These are phyloP conservation scores for Petrophora chlorosata DNA, from an alignment of 2,888 invertebrate genomes.

Conservation along the genomic window DNA sequence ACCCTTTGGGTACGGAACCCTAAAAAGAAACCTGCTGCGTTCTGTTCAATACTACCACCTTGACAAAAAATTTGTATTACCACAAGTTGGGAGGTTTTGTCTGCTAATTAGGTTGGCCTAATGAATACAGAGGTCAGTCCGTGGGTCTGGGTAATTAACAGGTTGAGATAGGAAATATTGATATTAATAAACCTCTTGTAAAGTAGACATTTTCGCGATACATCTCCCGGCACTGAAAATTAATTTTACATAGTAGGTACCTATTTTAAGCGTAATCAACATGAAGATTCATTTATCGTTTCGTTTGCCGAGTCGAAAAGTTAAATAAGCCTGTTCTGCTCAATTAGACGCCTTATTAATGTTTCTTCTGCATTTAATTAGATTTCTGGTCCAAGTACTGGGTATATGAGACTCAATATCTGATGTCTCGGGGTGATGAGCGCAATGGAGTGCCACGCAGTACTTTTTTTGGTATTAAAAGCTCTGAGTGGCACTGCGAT, in stretches of 20 bases:
- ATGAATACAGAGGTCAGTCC: conserved; percentile 74
- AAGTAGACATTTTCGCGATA: background rate
- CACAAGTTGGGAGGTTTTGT: conserved; percentile 59
- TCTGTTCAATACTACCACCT: no score
- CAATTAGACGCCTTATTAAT: conserved; percentile 20
- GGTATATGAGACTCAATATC: no score
- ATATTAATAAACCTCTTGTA: conserved; percentile 71
- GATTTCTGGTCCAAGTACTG: no score
- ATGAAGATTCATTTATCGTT: conserved; percentile 33
- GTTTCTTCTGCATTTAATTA: background rate
- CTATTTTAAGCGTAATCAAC: conserved; percentile 45
- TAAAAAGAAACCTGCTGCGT: no score
- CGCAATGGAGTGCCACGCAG: no score
- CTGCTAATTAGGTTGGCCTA: conserved; percentile 75
- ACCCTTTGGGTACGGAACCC: no score
- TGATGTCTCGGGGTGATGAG: no score
- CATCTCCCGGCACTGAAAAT: conserved; percentile 43
- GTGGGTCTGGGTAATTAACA: conserved; percentile 77
- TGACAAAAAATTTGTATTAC: conserved; percentile 54
- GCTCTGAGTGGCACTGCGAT: no score
- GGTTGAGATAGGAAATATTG: conserved; percentile 76
- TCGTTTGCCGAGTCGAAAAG: conserved; percentile 14
- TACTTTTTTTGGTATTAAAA: no score
- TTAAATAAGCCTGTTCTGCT: conserved; percentile 19
- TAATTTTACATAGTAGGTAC: conserved; percentile 49